A percentile compares a stretch with the other conserved stretches of the same genome.
phyloP scores from a whole-genome alignment of 2,888 invertebrate genomes.

The Lutraria lutraria region DNA sequence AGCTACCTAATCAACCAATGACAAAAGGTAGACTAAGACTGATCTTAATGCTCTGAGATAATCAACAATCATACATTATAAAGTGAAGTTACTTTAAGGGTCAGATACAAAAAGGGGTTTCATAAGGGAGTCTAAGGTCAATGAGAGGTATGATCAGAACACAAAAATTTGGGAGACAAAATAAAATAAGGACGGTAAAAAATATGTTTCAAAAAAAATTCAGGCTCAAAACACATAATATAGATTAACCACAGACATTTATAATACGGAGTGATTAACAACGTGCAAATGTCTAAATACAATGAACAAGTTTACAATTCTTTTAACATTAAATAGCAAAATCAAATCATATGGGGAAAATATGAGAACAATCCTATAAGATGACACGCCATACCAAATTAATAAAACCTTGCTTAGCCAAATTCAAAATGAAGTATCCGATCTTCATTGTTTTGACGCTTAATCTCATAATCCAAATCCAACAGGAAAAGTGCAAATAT shows the following conservation, averaged over 20 bases:
- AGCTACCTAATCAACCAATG: too few species aligned
- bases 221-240: neutral
- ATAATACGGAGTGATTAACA: neutral
- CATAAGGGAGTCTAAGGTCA: neutral
- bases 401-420: neutral
- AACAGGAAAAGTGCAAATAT: too few species aligned
- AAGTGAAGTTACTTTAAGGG: neutral
- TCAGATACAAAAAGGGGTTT: neutral
- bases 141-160: neutral
- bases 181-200: neutral
- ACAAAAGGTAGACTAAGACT: too few species aligned
- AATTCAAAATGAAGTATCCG: too few species aligned
- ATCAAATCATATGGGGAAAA: neutral
- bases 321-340: slow-evolving; percentile 6
- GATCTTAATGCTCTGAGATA: too few species aligned
- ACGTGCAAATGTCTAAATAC: neutral
- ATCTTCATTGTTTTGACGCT: too few species aligned
- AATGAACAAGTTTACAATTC: neutral
- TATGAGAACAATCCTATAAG: neutral
- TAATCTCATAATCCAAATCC: too few species aligned
- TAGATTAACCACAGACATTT: neutral
- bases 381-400: neutral
- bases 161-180: neutral
- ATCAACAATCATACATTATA: too few species aligned
- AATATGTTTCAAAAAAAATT: neutral